Evolutionary conservation across 2,888 invertebrate species (phyloP).

Genomic region (Limnephilus marmoratus): DNA sequence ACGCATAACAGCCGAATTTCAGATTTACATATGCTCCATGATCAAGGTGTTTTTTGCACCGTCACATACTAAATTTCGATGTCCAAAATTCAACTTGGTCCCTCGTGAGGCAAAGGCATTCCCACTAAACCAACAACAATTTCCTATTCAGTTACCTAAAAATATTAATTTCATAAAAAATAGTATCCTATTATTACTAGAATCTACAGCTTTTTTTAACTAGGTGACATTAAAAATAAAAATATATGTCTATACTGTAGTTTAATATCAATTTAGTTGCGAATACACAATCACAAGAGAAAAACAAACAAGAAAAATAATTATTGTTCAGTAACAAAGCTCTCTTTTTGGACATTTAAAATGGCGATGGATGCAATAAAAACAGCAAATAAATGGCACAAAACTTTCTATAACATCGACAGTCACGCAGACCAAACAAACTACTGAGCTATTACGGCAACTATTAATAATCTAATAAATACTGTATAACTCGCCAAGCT

Average conservation of each 20-base stretch:
- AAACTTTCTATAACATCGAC: not conserved
- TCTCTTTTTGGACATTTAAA: conserved; percentile 2
- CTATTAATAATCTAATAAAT: not conserved
- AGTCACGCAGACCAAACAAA: not conserved
- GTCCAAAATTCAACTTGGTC: not conserved
- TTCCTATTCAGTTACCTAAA: not conserved
- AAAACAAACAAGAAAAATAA: not conserved
- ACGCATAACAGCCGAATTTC: too few relatives aligned
- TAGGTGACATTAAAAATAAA: not conserved
- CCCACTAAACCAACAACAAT: not conserved
- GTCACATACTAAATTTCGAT: not conserved
- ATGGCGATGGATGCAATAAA: not conserved
- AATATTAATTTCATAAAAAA: not conserved
- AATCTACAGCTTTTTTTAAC: not conserved
- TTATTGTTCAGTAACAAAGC: not conserved
- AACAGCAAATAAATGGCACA: not conserved
- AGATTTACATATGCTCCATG: not conserved
- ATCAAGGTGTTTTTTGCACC: too few relatives aligned
- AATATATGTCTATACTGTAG: not conserved
- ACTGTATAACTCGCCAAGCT: not conserved
- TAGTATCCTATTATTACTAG: not conserved
- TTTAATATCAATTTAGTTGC: not conserved
- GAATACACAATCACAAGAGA: conserved; percentile 2
- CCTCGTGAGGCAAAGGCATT: not conserved
- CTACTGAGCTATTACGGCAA: not conserved